Percentiles rank a stretch among this genome's conserved stretches.
Conservation (phyloP, 2,888 invertebrate species). For the Eledona agricola region DNA sequence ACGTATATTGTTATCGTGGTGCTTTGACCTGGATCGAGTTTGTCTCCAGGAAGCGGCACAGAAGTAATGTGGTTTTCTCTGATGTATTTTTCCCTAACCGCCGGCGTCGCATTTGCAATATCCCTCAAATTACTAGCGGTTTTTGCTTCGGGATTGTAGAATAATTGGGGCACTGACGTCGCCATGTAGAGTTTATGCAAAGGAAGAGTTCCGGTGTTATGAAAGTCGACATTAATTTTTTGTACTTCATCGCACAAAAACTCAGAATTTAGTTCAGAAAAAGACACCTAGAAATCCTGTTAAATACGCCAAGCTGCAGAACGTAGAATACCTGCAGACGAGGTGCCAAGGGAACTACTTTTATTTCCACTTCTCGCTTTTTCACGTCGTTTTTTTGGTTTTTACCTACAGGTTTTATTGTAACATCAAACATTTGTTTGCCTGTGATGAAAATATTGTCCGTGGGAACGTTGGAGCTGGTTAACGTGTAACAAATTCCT, state of each 20-base stretch:
- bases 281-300: conserved; percentile 68
- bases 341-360: conserved; percentile 81
- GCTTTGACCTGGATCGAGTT: conserved; percentile 65
- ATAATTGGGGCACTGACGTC: conserved; percentile 74
- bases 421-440: conserved; percentile 67
- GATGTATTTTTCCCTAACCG: conserved; percentile 56
- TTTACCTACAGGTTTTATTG: conserved; percentile 33
- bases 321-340: conserved; percentile 69
- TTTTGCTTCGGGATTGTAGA: conserved; percentile 55
- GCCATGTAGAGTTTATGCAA: conserved; percentile 72
- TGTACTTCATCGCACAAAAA: conserved; percentile 80
- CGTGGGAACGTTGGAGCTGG: conserved; percentile 50
- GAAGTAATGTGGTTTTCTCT: conserved; percentile 62
- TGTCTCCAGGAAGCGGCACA: conserved; percentile 60
- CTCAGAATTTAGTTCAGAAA: conserved; percentile 72
- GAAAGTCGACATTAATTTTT: conserved; percentile 72
- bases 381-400: conserved; percentile 65
- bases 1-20: conserved; percentile 71
- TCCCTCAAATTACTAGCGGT: conserved; percentile 1
- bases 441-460: conserved; percentile 67
- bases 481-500: conserved; percentile 67
- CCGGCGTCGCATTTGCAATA: conserved; percentile 41
- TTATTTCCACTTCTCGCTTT: conserved; percentile 67
- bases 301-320: conserved; percentile 13
- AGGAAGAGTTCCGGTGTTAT: conserved; percentile 74